Evolutionary conservation across 2,113 vertebrate genomes (phyloP).

Genomic region (Pedetes capensis): DNA sequence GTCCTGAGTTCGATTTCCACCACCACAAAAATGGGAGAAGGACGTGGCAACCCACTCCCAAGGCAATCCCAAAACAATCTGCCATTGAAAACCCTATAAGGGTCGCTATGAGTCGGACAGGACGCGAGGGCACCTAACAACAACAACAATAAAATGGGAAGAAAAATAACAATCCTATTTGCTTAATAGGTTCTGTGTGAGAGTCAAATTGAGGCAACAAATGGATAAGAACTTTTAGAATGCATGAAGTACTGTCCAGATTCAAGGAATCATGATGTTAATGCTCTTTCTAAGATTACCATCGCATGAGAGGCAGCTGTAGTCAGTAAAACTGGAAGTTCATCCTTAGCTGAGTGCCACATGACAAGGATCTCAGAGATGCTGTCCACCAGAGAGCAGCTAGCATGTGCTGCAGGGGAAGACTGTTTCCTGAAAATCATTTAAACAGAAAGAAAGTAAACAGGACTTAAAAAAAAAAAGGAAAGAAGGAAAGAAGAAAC

Average conservation of each 20-base stretch:
- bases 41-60: too few relatives aligned
- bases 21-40: too few relatives aligned
- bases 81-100: too few relatives aligned
- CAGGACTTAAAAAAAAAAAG: background rate
- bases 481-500: background rate
- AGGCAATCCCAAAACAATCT: too few relatives aligned
- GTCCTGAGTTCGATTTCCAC: too few relatives aligned
- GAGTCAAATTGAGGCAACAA: background rate
- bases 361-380: background rate
- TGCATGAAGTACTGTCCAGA: background rate
- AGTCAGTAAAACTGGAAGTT: background rate
- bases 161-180: background rate
- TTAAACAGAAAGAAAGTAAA: slow-evolving; percentile 17
- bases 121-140: too few relatives aligned
- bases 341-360: background rate
- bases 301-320: background rate
- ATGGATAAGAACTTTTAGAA: background rate
- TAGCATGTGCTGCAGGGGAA: background rate
- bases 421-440: background rate
- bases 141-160: background rate
- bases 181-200: background rate
- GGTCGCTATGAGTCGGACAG: too few relatives aligned
- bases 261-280: background rate
- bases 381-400: background rate
- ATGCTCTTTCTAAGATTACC: background rate